A percentile compares a stretch with the other conserved stretches of the same genome.
phyloP scores from a whole-genome alignment of 2,113 vertebrate species.

The Todiramphus saurophagus region DNA sequence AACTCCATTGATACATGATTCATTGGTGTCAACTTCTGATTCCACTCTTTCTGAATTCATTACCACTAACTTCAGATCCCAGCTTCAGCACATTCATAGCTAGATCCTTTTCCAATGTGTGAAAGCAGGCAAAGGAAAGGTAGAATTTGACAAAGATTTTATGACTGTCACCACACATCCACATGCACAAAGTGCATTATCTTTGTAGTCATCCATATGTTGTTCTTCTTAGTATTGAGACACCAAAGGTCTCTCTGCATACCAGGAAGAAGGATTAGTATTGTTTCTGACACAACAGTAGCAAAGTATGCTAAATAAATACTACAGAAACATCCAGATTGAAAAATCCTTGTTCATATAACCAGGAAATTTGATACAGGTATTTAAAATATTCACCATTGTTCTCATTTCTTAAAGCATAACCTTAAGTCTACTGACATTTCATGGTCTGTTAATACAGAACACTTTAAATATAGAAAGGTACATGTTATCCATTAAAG shows the following conservation, averaged over 20 bases:
- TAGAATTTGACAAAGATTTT: neutral
- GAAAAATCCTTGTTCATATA: slow-evolving; percentile 44
- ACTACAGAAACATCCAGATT: neutral
- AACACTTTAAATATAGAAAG: slow-evolving; percentile 55
- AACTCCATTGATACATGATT: neutral
- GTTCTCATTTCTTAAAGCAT: slow-evolving; percentile 52
- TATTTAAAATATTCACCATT: slow-evolving; percentile 63
- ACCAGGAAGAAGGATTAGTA: neutral
- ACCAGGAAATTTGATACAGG: slow-evolving; percentile 59
- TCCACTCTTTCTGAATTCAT: neutral
- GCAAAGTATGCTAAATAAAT: slow-evolving; percentile 14
- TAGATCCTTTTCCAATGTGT: neutral
- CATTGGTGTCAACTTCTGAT: neutral
- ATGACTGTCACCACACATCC: neutral
- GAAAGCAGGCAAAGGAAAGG: neutral
- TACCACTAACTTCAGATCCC: neutral
- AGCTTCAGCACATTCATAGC: neutral
- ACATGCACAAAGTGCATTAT: neutral
- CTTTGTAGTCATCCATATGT: neutral
- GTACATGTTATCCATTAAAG: slow-evolving; percentile 43
- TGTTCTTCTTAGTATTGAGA: neutral
- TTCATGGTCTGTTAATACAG: slow-evolving; percentile 67
- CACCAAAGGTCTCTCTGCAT: neutral
- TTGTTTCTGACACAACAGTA: neutral
- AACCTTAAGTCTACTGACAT: slow-evolving; percentile 68